Percentiles rank a stretch among this genome's conserved stretches.
Evolutionary conservation across 2,113 vertebrate species (phyloP).

Genomic region (Larimichthys polyactis): DNA sequence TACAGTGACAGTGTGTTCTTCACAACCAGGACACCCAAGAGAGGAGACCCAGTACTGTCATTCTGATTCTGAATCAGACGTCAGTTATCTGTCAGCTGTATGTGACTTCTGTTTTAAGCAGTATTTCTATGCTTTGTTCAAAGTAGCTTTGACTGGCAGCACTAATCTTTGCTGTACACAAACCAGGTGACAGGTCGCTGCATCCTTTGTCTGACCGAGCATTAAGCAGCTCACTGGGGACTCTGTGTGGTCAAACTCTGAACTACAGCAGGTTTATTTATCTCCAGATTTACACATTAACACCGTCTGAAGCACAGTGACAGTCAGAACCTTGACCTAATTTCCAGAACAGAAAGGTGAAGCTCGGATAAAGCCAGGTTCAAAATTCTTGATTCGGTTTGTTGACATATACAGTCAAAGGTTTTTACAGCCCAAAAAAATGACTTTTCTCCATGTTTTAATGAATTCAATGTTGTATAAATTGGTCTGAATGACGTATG

Average conservation of each 20-base stretch:
- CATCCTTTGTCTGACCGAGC: neutral
- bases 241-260: neutral
- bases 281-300: neutral
- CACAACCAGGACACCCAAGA: neutral
- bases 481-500: no score
- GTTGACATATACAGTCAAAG: no score
- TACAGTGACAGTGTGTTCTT: neutral
- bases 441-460: no score
- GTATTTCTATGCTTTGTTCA: neutral
- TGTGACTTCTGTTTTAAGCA: neutral
- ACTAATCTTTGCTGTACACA: neutral
- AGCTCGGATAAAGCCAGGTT: no score
- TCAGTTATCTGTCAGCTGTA: neutral
- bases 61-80: neutral
- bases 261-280: neutral
- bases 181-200: neutral
- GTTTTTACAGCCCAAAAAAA: no score
- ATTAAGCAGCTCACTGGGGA: neutral
- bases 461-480: no score
- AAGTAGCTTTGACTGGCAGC: neutral
- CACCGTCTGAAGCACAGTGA: neutral
- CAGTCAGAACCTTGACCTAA: neutral
- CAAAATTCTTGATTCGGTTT: no score
- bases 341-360: no score
- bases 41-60: neutral